These are phyloP conservation scores for Sminthurides aquaticus DNA, from an alignment of 2,888 invertebrate genomes.

Conservation along the genomic window DNA sequence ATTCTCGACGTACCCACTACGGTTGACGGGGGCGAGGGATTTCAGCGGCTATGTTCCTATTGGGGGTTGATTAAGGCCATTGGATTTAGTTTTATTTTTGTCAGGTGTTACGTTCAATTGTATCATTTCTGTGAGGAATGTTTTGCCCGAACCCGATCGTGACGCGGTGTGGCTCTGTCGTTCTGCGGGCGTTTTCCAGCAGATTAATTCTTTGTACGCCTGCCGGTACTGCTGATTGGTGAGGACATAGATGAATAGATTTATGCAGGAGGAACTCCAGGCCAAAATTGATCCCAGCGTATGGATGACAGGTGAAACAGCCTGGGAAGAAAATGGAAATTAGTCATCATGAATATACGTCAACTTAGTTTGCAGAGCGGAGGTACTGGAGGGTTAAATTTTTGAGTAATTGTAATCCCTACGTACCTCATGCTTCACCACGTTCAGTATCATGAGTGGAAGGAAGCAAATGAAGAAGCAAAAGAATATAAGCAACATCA, in stretches of 20 bases:
- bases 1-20: too few relatives aligned
- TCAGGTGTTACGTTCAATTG: slow-evolving; percentile 41
- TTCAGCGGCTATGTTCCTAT: slow-evolving; percentile 18
- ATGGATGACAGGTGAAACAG: slow-evolving; percentile 62
- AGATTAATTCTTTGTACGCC: slow-evolving; percentile 46
- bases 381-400: too few relatives aligned
- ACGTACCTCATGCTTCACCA: slow-evolving; percentile 69
- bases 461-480: slow-evolving; percentile 80
- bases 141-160: slow-evolving; percentile 44
- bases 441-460: slow-evolving; percentile 80
- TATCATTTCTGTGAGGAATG: slow-evolving; percentile 44
- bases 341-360: background rate
- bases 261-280: slow-evolving; percentile 83
- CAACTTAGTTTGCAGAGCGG: background rate
- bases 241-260: slow-evolving; percentile 83
- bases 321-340: slow-evolving; percentile 35
- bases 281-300: slow-evolving; percentile 76
- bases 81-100: slow-evolving; percentile 33
- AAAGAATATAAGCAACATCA: slow-evolving; percentile 80
- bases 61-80: slow-evolving; percentile 9
- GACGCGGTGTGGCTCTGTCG: slow-evolving; percentile 34
- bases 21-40: too few relatives aligned
- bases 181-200: slow-evolving; percentile 22
- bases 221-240: slow-evolving; percentile 74
- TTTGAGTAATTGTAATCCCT: too few relatives aligned